Base-by-base conservation (phyloP, 2,797 vertebrate genomes). In the Erpetoichthys calabaricus region DNA sequence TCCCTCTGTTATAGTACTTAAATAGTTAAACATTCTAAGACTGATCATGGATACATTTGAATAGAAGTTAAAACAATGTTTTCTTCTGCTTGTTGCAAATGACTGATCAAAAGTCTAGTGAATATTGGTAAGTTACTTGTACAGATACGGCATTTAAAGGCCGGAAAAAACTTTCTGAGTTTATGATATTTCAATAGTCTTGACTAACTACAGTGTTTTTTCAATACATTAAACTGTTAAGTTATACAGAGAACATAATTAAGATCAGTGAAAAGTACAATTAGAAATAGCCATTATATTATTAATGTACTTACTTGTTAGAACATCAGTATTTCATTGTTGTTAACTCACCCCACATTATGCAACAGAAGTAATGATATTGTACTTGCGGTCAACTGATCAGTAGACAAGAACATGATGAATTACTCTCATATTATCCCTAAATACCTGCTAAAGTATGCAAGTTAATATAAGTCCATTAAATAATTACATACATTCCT, bases 281-380 rank as follows among this genome's bases (percentile, higher is more conserved):
- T 7, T 49, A n/a, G 7, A 49, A 7, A 7, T 7, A 49, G 47
- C n/a, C 47, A 49, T n/a, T 49, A 49, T 3, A 8, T 54, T 42
- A 5, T 54, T 42, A 4, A 25, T 41, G 7, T 44, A 8, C 7
- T n/a, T 51, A 45, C 47, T 52, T 53, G 49, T 49, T 3, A 51
- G 47, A 7, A 51, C 5, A 53, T 53, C 51, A 9, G 42, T 43
- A 41, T 55, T 44, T 56, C 51, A 45, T 41, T 45, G 53, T 50
- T 55, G 47, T 49, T 9, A 49, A 51, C 50, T 51, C 55, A 5
- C 42, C 43, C 44, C 45, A 53, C 6, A n/a, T 44, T 10, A 25
- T 56, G 60, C 58, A 55, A 63, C n/a, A 45, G 45, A 64, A 59
- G 52, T 65, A 61, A 71, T 70, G 70, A 76, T 70, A 69, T 68